Percentiles rank a stretch among this genome's conserved stretches.
Evolutionary conservation across 2,888 invertebrate species (phyloP).

Genomic region (Lingula anatina): DNA sequence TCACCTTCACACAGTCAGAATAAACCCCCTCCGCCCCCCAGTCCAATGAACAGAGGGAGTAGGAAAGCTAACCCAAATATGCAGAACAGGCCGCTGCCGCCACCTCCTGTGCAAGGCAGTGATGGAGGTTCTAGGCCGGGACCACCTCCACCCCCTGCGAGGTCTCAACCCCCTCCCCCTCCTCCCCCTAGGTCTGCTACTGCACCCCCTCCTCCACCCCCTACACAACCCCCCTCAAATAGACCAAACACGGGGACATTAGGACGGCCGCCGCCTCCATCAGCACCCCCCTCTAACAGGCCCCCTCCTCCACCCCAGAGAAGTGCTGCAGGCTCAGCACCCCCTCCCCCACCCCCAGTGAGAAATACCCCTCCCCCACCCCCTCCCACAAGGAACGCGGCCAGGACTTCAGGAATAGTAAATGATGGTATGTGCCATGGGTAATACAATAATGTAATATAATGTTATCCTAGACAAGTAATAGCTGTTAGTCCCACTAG

Average conservation of each 20-base stretch:
- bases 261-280: too few species aligned
- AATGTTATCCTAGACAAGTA: too few species aligned
- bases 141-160: conserved; percentile 12
- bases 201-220: conserved; percentile 11
- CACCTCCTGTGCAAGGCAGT: too few species aligned
- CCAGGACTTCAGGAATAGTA: conserved; percentile 2
- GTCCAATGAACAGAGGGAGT: too few species aligned
- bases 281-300: conserved; percentile 32
- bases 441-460: too few species aligned
- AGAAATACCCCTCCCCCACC: conserved; percentile 12
- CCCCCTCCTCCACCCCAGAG: conserved; percentile 20
- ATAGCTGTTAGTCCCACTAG: too few species aligned
- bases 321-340: conserved; percentile 22
- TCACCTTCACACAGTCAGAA: conserved; percentile 10
- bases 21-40: too few species aligned
- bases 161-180: conserved; percentile 9
- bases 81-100: conserved; percentile 65
- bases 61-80: conserved; percentile 58
- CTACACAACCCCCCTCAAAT: conserved; percentile 17
- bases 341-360: conserved; percentile 23
- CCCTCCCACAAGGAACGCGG: conserved; percentile 1
- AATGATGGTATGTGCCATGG: too few species aligned
- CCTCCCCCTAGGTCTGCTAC: conserved; percentile 12
- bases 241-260: too few species aligned
- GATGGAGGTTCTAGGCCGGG: too few species aligned